phyloP scores from a whole-genome alignment of 1,140 invertebrate genomes.

The Lepidurus packardi region DNA sequence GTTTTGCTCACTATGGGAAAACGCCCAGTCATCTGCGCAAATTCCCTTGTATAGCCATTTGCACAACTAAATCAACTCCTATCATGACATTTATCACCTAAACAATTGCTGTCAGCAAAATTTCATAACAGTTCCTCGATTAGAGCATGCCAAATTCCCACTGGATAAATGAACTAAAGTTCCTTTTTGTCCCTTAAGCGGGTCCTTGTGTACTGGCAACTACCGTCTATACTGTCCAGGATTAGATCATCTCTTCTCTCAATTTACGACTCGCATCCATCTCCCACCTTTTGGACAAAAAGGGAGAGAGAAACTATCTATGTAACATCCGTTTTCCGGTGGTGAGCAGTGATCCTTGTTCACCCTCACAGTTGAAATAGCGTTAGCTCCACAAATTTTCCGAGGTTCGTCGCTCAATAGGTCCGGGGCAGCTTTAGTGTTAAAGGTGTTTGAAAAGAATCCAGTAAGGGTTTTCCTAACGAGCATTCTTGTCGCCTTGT shows the following conservation, averaged over 20 bases:
- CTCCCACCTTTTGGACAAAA: neutral
- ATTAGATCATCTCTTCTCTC: neutral
- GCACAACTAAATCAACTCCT: no score
- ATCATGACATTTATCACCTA: no score
- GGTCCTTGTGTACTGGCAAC: neutral
- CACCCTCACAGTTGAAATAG: neutral
- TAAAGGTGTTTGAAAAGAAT: slow-evolving; percentile 22
- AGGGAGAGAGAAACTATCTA: neutral
- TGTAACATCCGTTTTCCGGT: neutral
- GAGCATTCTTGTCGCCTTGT: slow-evolving; percentile 16
- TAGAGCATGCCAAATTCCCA: no score
- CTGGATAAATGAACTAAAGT: no score
- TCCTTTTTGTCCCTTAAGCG: neutral
- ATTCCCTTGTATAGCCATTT: no score
- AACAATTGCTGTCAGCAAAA: no score
- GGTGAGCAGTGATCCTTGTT: slow-evolving; percentile 10
- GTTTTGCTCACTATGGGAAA: no score
- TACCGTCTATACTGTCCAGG: neutral
- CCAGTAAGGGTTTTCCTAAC: neutral
- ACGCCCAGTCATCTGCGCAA: no score
- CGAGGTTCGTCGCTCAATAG: slow-evolving; percentile 6
- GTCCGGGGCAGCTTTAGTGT: slow-evolving; percentile 1
- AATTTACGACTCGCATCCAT: slow-evolving; percentile 15
- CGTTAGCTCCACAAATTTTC: slow-evolving; percentile 17
- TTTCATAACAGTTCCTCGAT: no score